phyloP scores from a whole-genome alignment of 2,888 invertebrate genomes.

The Arctia plantaginis region DNA sequence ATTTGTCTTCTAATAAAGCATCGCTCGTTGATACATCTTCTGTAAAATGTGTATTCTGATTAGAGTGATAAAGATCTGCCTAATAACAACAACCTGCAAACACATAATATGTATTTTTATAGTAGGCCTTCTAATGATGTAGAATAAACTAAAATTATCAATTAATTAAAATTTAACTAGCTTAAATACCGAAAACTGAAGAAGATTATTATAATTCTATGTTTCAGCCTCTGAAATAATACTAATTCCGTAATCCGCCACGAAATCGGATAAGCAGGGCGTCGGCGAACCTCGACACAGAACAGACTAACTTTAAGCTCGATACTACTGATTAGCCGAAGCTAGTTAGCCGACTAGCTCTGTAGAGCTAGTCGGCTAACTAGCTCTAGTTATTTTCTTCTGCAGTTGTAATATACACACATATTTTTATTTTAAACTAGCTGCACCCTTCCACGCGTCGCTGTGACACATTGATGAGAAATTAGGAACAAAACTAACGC shows the following conservation, averaged over 20 bases:
- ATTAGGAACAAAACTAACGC: too few relatives aligned
- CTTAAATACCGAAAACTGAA: neutral
- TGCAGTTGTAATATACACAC: neutral
- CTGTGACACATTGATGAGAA: too few relatives aligned
- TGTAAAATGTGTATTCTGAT: too few relatives aligned
- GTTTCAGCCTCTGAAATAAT: constrained; percentile 36
- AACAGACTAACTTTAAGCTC: constrained; percentile 34
- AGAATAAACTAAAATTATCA: neutral
- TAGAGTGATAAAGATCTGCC: too few relatives aligned
- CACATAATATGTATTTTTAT: neutral
- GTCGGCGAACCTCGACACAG: constrained; percentile 22
- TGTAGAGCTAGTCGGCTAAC: constrained; percentile 24
- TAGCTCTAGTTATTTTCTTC: constrained; percentile 8
- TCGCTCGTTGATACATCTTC: too few relatives aligned
- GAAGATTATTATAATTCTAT: constrained; percentile 19
- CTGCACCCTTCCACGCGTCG: too few relatives aligned
- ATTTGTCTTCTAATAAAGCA: too few relatives aligned
- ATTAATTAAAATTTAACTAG: constrained; percentile 1
- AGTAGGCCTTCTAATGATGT: neutral
- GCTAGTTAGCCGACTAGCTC: constrained; percentile 25
- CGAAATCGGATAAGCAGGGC: constrained; percentile 41
- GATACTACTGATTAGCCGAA: constrained; percentile 41
- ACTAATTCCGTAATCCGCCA: constrained; percentile 37
- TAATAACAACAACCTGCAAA: too few relatives aligned
- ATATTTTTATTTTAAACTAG: neutral